A percentile compares a stretch with the other conserved stretches of the same genome.
phyloP scores from a whole-genome alignment of 92 coral and sea anemone species.

The Umimayanthus chanpuru region DNA sequence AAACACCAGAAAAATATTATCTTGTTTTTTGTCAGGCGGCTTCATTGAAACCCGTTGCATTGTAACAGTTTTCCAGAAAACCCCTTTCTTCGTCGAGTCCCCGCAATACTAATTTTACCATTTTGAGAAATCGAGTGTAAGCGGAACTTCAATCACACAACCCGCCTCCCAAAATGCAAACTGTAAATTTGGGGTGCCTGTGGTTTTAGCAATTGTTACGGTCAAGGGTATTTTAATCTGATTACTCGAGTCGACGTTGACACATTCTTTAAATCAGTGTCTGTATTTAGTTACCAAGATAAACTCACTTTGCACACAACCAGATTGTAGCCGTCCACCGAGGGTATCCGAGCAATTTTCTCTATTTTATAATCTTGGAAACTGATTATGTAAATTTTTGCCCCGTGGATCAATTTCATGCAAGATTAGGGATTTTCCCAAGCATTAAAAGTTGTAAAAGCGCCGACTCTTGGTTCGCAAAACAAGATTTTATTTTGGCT shows the following conservation, averaged over 20 bases:
- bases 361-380: neutral
- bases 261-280: neutral
- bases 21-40: no score
- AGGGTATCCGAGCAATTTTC: neutral
- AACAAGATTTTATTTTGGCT: neutral
- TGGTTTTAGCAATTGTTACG: no score
- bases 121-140: neutral
- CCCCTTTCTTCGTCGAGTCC: no score
- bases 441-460: neutral
- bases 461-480: neutral
- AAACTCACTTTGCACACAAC: neutral
- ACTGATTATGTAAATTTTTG: neutral
- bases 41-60: no score
- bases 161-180: no score
- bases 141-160: no score
- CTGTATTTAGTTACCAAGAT: neutral
- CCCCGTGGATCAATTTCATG: neutral
- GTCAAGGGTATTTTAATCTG: neutral
- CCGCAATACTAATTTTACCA: neutral
- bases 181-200: no score
- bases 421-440: constrained; percentile 10
- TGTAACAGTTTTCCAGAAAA: no score
- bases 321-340: neutral
- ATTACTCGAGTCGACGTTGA: neutral
- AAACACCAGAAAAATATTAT: no score